phyloP scores from a whole-genome alignment of 2,113 vertebrate genomes.

The Phalacrocorax pelagicus region DNA sequence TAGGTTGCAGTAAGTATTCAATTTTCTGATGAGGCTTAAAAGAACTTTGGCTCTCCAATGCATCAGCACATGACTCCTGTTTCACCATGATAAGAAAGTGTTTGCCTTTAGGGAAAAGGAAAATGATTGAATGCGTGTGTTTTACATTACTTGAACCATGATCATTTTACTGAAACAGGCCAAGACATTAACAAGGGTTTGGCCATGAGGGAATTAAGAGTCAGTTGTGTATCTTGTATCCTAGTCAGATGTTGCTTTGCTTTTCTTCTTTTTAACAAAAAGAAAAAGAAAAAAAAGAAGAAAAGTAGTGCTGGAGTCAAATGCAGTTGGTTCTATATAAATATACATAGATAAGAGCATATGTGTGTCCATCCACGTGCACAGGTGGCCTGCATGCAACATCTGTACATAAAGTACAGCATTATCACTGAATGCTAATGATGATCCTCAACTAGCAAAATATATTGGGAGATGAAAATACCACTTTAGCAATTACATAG shows the following conservation, averaged over 20 bases:
- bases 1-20: slow-evolving; percentile 68
- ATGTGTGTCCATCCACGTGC: background rate
- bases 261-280: background rate
- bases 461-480: background rate
- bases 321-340: background rate
- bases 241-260: slow-evolving; percentile 46
- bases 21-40: slow-evolving; percentile 68
- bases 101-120: slow-evolving; percentile 76
- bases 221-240: slow-evolving; percentile 55
- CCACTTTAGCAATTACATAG: background rate
- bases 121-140: slow-evolving; percentile 72
- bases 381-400: background rate
- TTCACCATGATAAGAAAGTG: slow-evolving; percentile 75
- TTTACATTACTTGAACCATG: slow-evolving; percentile 80
- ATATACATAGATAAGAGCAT: background rate
- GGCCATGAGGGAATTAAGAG: slow-evolving; percentile 68
- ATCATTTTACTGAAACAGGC: slow-evolving; percentile 76
- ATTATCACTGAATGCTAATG: background rate
- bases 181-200: slow-evolving; percentile 76
- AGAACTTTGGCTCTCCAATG: slow-evolving; percentile 61
- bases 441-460: background rate
- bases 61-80: slow-evolving; percentile 67
- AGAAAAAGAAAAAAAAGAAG: background rate
- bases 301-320: background rate
- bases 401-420: background rate